phyloP scores from a whole-genome alignment of 2,797 vertebrate species.

The Anas capensis region DNA sequence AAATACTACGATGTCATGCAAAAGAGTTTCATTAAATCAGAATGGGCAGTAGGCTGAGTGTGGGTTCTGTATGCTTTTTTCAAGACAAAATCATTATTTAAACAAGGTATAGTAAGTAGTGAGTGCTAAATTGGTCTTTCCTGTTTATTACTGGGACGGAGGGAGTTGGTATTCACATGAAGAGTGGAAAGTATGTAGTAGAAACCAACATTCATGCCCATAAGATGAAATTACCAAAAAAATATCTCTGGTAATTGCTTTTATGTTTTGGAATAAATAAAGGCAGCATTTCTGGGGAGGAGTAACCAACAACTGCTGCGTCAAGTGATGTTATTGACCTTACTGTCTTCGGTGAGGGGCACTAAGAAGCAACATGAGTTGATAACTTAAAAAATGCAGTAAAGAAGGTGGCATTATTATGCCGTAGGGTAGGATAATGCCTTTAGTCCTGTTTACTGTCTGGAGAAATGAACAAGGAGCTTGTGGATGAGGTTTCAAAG shows the following conservation, averaged over 20 bases:
- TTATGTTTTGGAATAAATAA: background rate
- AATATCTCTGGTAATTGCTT: background rate
- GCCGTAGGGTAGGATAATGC: background rate
- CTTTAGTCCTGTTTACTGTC: background rate
- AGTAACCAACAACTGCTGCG: background rate
- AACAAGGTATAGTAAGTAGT: background rate
- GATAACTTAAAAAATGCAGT: background rate
- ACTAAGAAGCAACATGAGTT: background rate
- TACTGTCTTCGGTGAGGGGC: background rate
- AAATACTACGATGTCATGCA: background rate
- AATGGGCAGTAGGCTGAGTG: background rate
- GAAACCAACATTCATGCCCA: background rate
- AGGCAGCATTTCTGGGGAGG: background rate
- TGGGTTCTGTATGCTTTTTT: background rate
- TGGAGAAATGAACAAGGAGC: background rate
- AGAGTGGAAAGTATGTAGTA: background rate
- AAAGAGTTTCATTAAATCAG: background rate
- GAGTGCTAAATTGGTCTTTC: background rate
- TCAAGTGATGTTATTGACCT: background rate
- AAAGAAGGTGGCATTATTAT: background rate
- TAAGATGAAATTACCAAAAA: background rate
- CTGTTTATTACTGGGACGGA: background rate
- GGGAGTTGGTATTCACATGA: background rate
- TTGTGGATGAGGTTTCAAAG: background rate
- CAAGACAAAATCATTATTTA: background rate